These are phyloP conservation scores for Orius insidiosus DNA, from an alignment of 1,140 invertebrate species.

Conservation along the genomic window DNA sequence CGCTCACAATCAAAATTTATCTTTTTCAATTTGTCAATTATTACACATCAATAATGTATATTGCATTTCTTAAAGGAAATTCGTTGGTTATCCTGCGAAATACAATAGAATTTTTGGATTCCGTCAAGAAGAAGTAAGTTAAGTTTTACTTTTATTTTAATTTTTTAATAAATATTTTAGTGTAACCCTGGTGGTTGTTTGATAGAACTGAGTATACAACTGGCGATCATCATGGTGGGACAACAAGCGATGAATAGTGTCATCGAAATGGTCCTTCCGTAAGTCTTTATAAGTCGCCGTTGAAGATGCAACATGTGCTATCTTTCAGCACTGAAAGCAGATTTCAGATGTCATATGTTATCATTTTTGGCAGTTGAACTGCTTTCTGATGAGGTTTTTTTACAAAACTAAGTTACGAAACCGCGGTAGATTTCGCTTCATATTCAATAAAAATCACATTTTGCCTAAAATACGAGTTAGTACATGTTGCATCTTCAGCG, in stretches of 20 bases:
- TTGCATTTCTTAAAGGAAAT: conserved; percentile 93
- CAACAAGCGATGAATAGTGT: conserved; percentile 89
- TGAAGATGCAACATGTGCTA: too few species aligned
- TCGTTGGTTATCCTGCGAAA: conserved; percentile 63
- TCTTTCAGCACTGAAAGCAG: too few species aligned
- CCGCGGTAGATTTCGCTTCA: too few species aligned
- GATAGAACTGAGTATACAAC: conserved; percentile 83
- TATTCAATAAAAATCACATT: too few species aligned
- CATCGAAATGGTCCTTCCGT: conserved; percentile 58
- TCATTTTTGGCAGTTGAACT: too few species aligned
- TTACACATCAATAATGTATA: conserved; percentile 96
- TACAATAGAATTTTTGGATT: conserved; percentile 59
- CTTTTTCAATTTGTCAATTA: conserved; percentile 96
- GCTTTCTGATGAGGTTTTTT: too few species aligned
- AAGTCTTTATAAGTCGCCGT: conserved; percentile 21
- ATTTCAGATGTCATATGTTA: too few species aligned
- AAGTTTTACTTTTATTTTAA: too few species aligned
- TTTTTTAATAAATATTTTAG: conserved; percentile 27
- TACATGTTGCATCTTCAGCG: too few species aligned
- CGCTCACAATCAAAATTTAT: conserved; percentile 91
- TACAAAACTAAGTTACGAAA: too few species aligned
- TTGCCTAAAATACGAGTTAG: too few species aligned
- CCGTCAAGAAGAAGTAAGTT: conserved; percentile 66
- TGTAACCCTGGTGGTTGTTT: conserved; percentile 80
- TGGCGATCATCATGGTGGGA: conserved; percentile 92